phyloP scores from a whole-genome alignment of 2,113 vertebrate species.

The Microtus oregoni region DNA sequence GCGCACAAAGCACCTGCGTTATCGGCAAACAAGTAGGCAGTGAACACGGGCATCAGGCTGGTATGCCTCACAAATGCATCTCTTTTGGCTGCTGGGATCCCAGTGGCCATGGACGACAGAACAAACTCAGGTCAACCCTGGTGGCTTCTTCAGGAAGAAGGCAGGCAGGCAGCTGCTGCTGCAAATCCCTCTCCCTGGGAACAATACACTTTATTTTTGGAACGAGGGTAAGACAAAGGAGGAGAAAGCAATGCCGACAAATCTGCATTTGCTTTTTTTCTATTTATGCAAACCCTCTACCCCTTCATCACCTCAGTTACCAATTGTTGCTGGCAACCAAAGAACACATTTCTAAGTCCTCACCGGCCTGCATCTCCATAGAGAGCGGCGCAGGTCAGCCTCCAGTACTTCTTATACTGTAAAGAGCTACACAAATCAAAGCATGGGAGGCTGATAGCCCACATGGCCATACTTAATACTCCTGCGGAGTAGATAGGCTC shows the following conservation, averaged over 20 bases:
- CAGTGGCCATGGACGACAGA: neutral
- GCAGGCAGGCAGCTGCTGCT: conserved; percentile 79
- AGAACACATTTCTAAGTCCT: conserved; percentile 54
- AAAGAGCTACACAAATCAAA: conserved; percentile 58
- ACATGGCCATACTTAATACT: conserved; percentile 47
- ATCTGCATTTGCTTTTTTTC: conserved; percentile 74
- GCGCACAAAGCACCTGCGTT: neutral
- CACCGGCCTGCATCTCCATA: conserved; percentile 18
- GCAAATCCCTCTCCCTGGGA: conserved; percentile 76
- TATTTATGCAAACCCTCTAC: conserved; percentile 72
- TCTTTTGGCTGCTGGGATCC: conserved; percentile 63
- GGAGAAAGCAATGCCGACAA: conserved; percentile 63
- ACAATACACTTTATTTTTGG: conserved; percentile 83
- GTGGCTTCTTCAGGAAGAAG: conserved; percentile 69
- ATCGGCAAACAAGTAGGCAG: neutral
- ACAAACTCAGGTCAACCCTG: conserved; percentile 60
- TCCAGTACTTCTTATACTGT: conserved; percentile 24
- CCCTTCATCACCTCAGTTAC: conserved; percentile 55
- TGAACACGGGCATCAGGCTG: neutral
- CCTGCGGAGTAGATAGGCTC: conserved; percentile 24
- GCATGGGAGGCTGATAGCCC: conserved; percentile 1
- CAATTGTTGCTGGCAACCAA: conserved; percentile 71
- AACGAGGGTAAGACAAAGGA: conserved; percentile 76
- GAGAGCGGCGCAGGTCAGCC: conserved; percentile 56
- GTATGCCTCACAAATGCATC: conserved; percentile 5